These are phyloP conservation scores for Aricia agestis DNA, from an alignment of 1,140 invertebrate species.

Conservation along the genomic window DNA sequence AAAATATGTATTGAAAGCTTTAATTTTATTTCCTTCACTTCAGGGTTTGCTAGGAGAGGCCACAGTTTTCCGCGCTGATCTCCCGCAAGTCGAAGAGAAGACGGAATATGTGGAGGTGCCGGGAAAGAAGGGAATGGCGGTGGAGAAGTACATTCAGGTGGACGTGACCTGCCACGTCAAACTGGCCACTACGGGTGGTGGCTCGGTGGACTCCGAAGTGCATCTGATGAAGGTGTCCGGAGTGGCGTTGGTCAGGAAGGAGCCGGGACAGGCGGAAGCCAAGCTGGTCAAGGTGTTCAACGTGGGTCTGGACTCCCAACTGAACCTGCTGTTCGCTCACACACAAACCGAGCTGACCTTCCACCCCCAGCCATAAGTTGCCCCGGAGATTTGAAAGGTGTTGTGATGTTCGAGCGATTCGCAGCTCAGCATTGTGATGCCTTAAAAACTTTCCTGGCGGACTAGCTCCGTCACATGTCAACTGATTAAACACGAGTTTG, in stretches of 20 bases:
- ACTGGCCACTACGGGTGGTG: slow-evolving; percentile 76
- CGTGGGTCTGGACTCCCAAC: slow-evolving; percentile 81
- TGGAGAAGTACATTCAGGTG: slow-evolving; percentile 80
- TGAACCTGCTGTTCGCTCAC: slow-evolving; percentile 79
- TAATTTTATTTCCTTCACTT: slow-evolving; percentile 13
- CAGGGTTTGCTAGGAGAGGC: slow-evolving; percentile 79
- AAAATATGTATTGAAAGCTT: not conserved
- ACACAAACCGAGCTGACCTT: slow-evolving; percentile 80
- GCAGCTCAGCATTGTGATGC: slow-evolving; percentile 42
- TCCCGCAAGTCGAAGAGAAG: slow-evolving; percentile 79
- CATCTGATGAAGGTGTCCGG: slow-evolving; percentile 81
- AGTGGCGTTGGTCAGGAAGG: slow-evolving; percentile 79
- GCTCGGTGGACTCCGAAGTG: slow-evolving; percentile 76
- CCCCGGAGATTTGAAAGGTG: slow-evolving; percentile 47
- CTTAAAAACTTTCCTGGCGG: slow-evolving; percentile 54
- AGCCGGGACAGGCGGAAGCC: slow-evolving; percentile 70
- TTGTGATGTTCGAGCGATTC: slow-evolving; percentile 41
- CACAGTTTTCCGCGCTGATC: slow-evolving; percentile 79
- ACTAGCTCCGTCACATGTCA: slow-evolving; percentile 61
- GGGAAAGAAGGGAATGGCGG: slow-evolving; percentile 68
- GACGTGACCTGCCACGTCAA: slow-evolving; percentile 81
- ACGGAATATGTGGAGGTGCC: slow-evolving; percentile 76
- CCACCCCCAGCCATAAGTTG: slow-evolving; percentile 71
- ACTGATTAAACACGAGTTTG: slow-evolving; percentile 60
- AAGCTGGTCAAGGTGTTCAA: slow-evolving; percentile 78